A percentile compares a stretch with the other conserved stretches of the same genome.
These are phyloP conservation scores for Listronotus oregonensis DNA, from an alignment of 1,140 invertebrate species.

Conservation along the genomic window DNA sequence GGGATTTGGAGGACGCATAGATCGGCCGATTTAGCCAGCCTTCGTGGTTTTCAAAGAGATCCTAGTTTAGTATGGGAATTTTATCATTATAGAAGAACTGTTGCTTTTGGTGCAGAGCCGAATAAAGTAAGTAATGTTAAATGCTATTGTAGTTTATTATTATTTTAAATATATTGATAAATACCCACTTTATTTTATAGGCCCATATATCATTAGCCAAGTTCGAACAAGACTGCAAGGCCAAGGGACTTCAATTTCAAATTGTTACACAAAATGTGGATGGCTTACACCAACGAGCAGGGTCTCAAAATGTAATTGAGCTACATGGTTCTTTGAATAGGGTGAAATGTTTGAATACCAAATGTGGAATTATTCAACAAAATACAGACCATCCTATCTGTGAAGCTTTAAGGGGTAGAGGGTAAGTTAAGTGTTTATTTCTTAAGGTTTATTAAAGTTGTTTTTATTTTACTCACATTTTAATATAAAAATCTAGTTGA, in stretches of 20 bases:
- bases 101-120: constrained; percentile 60
- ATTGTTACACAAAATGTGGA: constrained; percentile 95
- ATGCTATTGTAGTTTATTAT: background rate
- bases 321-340: constrained; percentile 88
- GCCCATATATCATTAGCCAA: constrained; percentile 82
- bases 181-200: constrained; percentile 59
- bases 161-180: too few species aligned
- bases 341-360: too few species aligned
- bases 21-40: constrained; percentile 59
- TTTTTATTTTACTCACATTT: too few species aligned
- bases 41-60: constrained; percentile 59
- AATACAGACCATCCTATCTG: constrained; percentile 88
- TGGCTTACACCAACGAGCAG: constrained; percentile 80
- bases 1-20: constrained; percentile 75
- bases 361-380: constrained; percentile 64
- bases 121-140: constrained; percentile 56
- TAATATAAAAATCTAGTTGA: too few species aligned
- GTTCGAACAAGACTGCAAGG: constrained; percentile 67
- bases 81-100: constrained; percentile 63
- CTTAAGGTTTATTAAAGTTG: too few species aligned
- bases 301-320: constrained; percentile 80
- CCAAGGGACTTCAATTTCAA: constrained; percentile 66
- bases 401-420: constrained; percentile 62
- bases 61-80: constrained; percentile 65
- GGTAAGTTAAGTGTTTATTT: too few species aligned